These are phyloP conservation scores for Manis crassicaudata DNA, from an alignment of 2,797 vertebrate species.

Conservation along the genomic window DNA sequence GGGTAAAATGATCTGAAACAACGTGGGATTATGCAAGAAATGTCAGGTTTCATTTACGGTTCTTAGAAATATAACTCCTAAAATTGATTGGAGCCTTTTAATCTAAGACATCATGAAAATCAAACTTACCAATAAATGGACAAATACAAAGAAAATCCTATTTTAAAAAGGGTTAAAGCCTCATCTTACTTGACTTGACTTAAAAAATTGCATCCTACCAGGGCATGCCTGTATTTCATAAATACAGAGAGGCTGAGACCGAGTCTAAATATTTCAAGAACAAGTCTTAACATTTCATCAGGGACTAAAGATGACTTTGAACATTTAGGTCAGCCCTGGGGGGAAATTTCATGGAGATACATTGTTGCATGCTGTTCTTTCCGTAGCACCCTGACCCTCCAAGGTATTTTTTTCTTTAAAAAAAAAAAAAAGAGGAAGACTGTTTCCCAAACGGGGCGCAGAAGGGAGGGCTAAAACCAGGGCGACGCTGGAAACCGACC, in stretches of 20 bases:
- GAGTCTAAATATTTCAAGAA: neutral
- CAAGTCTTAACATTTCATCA: neutral
- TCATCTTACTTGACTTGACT: neutral
- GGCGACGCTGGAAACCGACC: neutral
- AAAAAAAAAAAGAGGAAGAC: neutral
- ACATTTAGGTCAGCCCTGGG: neutral
- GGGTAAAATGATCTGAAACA: conserved; percentile 16
- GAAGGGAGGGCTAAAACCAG: neutral
- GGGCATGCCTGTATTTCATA: neutral
- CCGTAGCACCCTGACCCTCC: neutral
- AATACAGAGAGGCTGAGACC: neutral
- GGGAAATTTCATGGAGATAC: neutral
- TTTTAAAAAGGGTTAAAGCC: conserved; percentile 7
- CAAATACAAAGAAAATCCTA: conserved; percentile 35
- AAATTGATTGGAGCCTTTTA: conserved; percentile 21
- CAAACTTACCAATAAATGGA: conserved; percentile 33
- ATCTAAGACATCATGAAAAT: conserved; percentile 43
- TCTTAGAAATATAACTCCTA: conserved; percentile 41
- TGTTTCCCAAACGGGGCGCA: neutral
- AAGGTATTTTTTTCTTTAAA: neutral
- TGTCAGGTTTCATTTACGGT: neutral
- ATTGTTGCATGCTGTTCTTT: neutral
- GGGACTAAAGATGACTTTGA: conserved; percentile 1
- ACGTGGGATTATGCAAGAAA: conserved; percentile 42
- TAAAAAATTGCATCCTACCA: neutral